Evolutionary conservation across 2,888 invertebrate genomes (phyloP).

Genomic region (Metalampra italica): DNA sequence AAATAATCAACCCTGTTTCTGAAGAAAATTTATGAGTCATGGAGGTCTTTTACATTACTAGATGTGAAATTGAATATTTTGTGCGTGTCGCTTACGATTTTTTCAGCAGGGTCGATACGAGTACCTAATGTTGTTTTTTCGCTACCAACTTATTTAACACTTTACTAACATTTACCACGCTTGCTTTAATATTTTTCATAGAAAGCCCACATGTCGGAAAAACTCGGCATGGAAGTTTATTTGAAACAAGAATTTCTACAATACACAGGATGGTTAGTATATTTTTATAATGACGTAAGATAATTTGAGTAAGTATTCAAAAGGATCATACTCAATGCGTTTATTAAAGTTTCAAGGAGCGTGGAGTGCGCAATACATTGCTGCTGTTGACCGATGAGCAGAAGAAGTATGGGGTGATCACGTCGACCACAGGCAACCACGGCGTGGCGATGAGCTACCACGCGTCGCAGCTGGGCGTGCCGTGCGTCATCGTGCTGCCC

Average conservation of each 20-base stretch:
- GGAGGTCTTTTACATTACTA: no score
- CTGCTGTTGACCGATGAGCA: constrained; percentile 85
- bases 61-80: no score
- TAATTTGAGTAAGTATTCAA: no score
- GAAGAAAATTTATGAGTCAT: no score
- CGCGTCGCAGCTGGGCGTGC: constrained; percentile 81
- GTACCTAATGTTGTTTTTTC: no score
- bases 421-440: constrained; percentile 96
- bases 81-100: no score
- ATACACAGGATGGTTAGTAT: constrained; percentile 88
- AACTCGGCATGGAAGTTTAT: constrained; percentile 90
- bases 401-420: constrained; percentile 87
- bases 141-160: no score
- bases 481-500: constrained; percentile 93
- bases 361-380: constrained; percentile 92
- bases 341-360: constrained; percentile 89
- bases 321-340: neutral
- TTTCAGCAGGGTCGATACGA: no score
- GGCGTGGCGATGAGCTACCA: constrained; percentile 88
- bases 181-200: constrained; percentile 43
- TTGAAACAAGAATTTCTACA: constrained; percentile 96
- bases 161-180: no score
- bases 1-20: no score
- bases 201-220: constrained; percentile 87
- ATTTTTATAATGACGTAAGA: neutral